Evolutionary conservation across 2,797 vertebrate genomes (phyloP).

Genomic region (Aphelocoma californica): DNA sequence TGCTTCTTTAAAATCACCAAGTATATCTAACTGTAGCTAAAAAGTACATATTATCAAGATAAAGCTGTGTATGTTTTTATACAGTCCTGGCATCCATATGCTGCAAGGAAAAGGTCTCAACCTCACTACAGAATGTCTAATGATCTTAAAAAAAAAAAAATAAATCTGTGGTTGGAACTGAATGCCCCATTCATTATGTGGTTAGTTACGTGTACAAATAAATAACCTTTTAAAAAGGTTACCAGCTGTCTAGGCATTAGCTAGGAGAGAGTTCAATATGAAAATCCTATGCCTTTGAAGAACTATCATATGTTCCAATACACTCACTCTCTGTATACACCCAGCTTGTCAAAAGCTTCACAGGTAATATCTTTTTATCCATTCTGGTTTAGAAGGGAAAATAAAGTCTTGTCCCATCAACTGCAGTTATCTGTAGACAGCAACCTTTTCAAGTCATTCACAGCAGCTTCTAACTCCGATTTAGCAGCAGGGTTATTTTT

Average conservation of each 20-base stretch:
- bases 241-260: neutral
- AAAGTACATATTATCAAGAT: neutral
- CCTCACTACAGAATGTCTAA: neutral
- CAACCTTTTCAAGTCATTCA: neutral
- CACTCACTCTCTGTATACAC: neutral
- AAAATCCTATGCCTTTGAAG: neutral
- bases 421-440: neutral
- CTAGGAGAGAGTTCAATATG: neutral
- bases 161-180: neutral
- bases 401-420: neutral
- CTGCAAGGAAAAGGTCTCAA: neutral
- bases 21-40: neutral
- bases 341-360: neutral
- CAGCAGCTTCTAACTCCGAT: neutral
- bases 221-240: neutral
- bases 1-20: neutral
- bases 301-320: neutral
- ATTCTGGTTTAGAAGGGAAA: neutral
- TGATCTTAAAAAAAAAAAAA: neutral
- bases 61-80: neutral
- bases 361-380: neutral
- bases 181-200: neutral
- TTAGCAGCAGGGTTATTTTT: slow-evolving; percentile 2
- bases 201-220: neutral
- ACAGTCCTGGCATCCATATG: neutral